Evolutionary conservation across 2,888 invertebrate species (phyloP), one percentile per base, ranked within the genome.

Genomic region (Machimus rusticus): DNA sequence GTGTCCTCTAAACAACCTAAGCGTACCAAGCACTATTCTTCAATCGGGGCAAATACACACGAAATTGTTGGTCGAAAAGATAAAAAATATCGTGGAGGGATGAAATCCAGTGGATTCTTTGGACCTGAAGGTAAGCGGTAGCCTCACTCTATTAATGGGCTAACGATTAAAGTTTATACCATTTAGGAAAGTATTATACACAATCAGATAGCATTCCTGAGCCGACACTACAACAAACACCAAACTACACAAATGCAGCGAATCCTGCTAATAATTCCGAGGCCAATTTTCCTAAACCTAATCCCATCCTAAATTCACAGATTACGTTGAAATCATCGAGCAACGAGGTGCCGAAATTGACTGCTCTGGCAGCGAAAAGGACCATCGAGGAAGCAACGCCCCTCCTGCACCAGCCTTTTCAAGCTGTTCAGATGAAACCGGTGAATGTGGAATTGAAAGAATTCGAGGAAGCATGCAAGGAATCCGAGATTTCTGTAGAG

Each of bases 71-170:
- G 87, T 34, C 88, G 89, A 88, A 89, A 88, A 74, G 90, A 90
- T 34, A 89, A 88, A 78, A 87, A 88, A 87, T 87, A 88, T 87
- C 89, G 89, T 37, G 89, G 88, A 37, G 86, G 76, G 19, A 88
- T 89, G 86, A 89, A 89, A 85, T 86, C 87, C 16, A 88, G 87
- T 74, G 89, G 89, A 81, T 87, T 89, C 8, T 90, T 90, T 87
- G 90, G 90, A 9, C 86, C 88, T 37, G 89, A 90, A 89, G 90
- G 90, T 89, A 88, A 82, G 43, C 14, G 43, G 23, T 51, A 16
- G 23, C 46, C 19, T 66, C 6, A 66, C 34, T 79, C 51, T 51
- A 51, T 19, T 2, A 51, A 6, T 81, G 14, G 3, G 37, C 19
- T 6, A 6, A 81, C 74, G 31, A 79, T 87, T 74, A n/a, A 28